A percentile compares a stretch with the other conserved stretches of the same genome.
Conservation (phyloP, 2,888 invertebrate species). For the Vannuccia rotundouncinata region DNA sequence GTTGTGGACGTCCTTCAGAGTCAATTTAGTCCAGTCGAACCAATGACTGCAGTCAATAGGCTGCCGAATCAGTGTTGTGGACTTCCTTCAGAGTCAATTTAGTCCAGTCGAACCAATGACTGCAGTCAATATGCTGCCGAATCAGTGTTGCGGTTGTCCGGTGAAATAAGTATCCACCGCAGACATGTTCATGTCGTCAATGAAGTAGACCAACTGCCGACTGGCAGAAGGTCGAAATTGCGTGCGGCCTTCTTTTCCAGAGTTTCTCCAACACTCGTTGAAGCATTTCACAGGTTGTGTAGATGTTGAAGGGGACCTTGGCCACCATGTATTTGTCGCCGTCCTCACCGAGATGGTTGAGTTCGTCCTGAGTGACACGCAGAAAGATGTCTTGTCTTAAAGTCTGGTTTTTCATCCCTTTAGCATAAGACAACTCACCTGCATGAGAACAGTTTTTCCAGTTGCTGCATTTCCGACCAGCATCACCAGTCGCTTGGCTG, state of each 20-base stretch:
- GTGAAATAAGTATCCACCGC: constrained; percentile 89
- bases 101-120: constrained; percentile 89
- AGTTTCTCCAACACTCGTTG: constrained; percentile 81
- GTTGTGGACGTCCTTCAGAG: no score
- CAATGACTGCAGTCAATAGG: no score
- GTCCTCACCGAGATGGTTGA: constrained; percentile 65
- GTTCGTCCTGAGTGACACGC: constrained; percentile 68
- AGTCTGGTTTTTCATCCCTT: neutral
- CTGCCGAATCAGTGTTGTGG: no score
- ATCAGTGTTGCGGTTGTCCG: constrained; percentile 92
- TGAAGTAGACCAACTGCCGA: constrained; percentile 83
- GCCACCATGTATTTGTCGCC: constrained; percentile 71
- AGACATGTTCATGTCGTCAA: constrained; percentile 97
- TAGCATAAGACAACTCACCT: constrained; percentile 45
- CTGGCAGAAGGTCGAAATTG: constrained; percentile 88
- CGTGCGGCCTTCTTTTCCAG: constrained; percentile 91
- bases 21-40: no score
- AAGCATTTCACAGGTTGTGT: constrained; percentile 69
- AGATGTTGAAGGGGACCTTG: constrained; percentile 90
- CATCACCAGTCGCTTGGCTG: constrained; percentile 83
- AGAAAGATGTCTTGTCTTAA: no score
- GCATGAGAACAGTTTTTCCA: constrained; percentile 86
- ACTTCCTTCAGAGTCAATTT: constrained; percentile 83
- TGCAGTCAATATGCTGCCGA: constrained; percentile 86
- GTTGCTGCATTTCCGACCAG: constrained; percentile 84